These are phyloP conservation scores for Centroberyx gerrardi DNA, from an alignment of 2,797 vertebrate species.

Conservation along the genomic window DNA sequence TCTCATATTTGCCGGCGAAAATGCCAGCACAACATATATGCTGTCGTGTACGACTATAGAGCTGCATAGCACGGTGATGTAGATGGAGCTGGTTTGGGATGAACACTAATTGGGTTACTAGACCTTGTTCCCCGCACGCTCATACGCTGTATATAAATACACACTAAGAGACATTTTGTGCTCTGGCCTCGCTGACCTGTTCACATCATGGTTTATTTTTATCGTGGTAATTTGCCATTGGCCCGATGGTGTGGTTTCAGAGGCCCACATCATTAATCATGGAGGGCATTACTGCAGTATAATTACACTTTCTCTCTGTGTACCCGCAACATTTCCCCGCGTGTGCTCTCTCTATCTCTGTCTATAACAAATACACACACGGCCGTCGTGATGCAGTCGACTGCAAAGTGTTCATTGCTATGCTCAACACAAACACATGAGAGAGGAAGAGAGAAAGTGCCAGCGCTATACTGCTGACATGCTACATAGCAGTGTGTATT, in stretches of 20 bases:
- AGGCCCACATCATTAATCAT: slow-evolving; percentile 85
- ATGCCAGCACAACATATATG: background rate
- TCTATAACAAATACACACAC: slow-evolving; percentile 39
- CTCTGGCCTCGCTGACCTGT: slow-evolving; percentile 78
- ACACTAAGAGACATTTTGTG: slow-evolving; percentile 75
- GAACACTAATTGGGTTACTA: slow-evolving; percentile 80
- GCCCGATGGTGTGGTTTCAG: slow-evolving; percentile 79
- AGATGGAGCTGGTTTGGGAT: slow-evolving; percentile 44
- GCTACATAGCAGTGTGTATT: background rate
- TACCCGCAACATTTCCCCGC: slow-evolving; percentile 66
- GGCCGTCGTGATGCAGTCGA: slow-evolving; percentile 28
- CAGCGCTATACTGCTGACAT: background rate
- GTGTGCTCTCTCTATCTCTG: slow-evolving; percentile 52
- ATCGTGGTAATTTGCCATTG: slow-evolving; percentile 82
- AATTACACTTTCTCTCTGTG: slow-evolving; percentile 82
- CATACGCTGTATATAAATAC: slow-evolving; percentile 75
- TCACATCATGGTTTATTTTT: slow-evolving; percentile 85
- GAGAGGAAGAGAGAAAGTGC: slow-evolving; percentile 6
- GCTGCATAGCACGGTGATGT: slow-evolving; percentile 35
- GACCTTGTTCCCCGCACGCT: slow-evolving; percentile 69
- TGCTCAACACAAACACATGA: slow-evolving; percentile 14
- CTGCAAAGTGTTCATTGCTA: slow-evolving; percentile 28
- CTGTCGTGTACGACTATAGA: slow-evolving; percentile 20
- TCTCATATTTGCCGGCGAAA: slow-evolving; percentile 1
- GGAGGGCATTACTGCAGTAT: slow-evolving; percentile 79